Base-by-base conservation (phyloP, 2,888 invertebrate species). In the Griposia aprilina region DNA sequence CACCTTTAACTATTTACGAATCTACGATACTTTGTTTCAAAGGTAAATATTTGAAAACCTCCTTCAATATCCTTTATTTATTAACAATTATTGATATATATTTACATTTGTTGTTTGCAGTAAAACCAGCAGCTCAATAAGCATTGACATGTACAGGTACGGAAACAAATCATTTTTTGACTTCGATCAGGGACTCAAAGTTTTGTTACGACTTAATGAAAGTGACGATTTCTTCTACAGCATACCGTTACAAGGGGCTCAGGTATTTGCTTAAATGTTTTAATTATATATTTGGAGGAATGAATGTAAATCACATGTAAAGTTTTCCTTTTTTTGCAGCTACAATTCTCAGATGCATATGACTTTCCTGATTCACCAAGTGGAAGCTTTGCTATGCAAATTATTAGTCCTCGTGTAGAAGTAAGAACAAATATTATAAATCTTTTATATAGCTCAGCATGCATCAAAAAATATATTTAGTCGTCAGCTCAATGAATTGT, bases 351-450 rank as follows among this genome's bases (percentile, higher is more conserved):
- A 66, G 96, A 97, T 80, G 95, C 97, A 0, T 95, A 96, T 67
- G 97, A 97, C 90, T 97, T 97, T 90, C 97, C 97, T 26, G 97
- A 97, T 87, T 95, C 96, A 0, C 95, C 97, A 0, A 97, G 97
- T 80, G 97, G 97, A 15, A 97, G 97, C 82, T 95, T 97, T 83
- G 92, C 94, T 0, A 94, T 95, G 94, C 95, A 97, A 88, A 94
- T 97, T 41, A 93, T 96, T 66, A 96, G 93, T 82, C 96, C 94
- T 0, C 92, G 90, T 80, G 95, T 96, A 15, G 93, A 95, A 90
- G 96, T 96, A 90, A 90, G 84, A 76, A 50, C 52, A 48, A 45
- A 23, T 48, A 41, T n/a, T 57, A 65, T 20, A 36, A 57, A 63
- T 65, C 0, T 36, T 71, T 57, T 30, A 55, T 6, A 59, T 55